A percentile compares a stretch with the other conserved stretches of the same genome.
These are phyloP conservation scores for Nothobranchius furzeri DNA, from an alignment of 2,113 vertebrate genomes.

Conservation along the genomic window DNA sequence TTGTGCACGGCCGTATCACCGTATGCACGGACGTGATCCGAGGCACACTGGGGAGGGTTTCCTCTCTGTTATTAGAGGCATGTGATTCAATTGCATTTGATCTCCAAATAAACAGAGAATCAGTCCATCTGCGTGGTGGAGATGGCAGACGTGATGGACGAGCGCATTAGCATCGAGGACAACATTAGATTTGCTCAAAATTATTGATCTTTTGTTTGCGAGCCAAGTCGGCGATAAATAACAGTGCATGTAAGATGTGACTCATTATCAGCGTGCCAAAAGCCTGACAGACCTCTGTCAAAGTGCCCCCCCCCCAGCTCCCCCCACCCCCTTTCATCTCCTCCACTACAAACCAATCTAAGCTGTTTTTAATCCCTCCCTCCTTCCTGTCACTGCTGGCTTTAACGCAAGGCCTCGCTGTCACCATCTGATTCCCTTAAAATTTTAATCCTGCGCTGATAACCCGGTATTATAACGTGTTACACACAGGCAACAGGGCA, in stretches of 20 bases:
- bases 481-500: conserved; percentile 34
- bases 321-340: conserved; percentile 46
- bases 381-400: conserved; percentile 70
- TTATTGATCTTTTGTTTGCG: conserved; percentile 88
- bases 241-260: conserved; percentile 81
- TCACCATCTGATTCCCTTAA: conserved; percentile 83
- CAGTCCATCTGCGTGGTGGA: conserved; percentile 80
- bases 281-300: conserved; percentile 82
- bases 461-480: conserved; percentile 90
- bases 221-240: conserved; percentile 85
- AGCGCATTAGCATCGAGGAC: conserved; percentile 83
- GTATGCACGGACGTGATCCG: conserved; percentile 64
- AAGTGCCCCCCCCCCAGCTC: conserved; percentile 55
- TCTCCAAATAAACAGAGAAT: conserved; percentile 82
- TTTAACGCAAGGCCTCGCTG: conserved; percentile 77
- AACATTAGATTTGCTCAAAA: conserved; percentile 88
- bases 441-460: conserved; percentile 81
- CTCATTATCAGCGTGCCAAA: conserved; percentile 84
- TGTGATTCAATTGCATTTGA: conserved; percentile 84
- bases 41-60: conserved; percentile 34
- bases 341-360: conserved; percentile 71
- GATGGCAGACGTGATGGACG: conserved; percentile 84
- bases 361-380: conserved; percentile 81
- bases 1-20: conserved; percentile 39
- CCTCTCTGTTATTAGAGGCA: conserved; percentile 79